These are phyloP conservation scores for Sthenelais limicola DNA, from an alignment of 2,888 invertebrate species.

Conservation along the genomic window DNA sequence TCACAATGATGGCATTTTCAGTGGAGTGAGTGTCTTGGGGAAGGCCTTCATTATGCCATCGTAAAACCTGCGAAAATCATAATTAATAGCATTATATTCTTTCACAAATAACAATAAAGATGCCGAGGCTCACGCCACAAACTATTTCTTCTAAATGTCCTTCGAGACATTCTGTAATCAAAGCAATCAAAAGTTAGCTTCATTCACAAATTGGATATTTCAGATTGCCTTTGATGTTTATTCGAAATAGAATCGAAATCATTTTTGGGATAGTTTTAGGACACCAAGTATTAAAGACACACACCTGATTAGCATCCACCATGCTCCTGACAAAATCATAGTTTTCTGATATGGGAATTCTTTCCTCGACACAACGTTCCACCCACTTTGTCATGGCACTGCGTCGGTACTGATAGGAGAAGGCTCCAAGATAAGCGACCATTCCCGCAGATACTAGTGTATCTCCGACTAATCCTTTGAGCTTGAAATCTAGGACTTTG, in stretches of 20 bases:
- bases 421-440: slow-evolving; percentile 70
- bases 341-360: slow-evolving; percentile 63
- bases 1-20: slow-evolving; percentile 71
- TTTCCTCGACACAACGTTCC: slow-evolving; percentile 55
- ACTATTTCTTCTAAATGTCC: too few relatives aligned
- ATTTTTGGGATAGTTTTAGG: too few relatives aligned
- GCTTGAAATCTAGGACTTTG: slow-evolving; percentile 62
- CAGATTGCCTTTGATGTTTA: too few relatives aligned
- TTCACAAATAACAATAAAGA: too few relatives aligned
- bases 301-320: slow-evolving; percentile 65
- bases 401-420: slow-evolving; percentile 65
- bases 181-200: too few relatives aligned
- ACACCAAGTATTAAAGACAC: too few relatives aligned
- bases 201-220: too few relatives aligned
- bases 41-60: slow-evolving; percentile 71
- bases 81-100: too few relatives aligned
- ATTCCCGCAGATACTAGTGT: slow-evolving; percentile 68
- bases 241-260: too few relatives aligned
- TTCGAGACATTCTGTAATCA: too few relatives aligned
- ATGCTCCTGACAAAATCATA: slow-evolving; percentile 65
- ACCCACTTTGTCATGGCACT: slow-evolving; percentile 60
- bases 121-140: too few relatives aligned
- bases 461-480: slow-evolving; percentile 69
- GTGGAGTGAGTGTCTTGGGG: slow-evolving; percentile 69
- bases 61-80: slow-evolving; percentile 69